phyloP scores from a whole-genome alignment of 2,888 invertebrate species.

The Caenorhabditis sinica region DNA sequence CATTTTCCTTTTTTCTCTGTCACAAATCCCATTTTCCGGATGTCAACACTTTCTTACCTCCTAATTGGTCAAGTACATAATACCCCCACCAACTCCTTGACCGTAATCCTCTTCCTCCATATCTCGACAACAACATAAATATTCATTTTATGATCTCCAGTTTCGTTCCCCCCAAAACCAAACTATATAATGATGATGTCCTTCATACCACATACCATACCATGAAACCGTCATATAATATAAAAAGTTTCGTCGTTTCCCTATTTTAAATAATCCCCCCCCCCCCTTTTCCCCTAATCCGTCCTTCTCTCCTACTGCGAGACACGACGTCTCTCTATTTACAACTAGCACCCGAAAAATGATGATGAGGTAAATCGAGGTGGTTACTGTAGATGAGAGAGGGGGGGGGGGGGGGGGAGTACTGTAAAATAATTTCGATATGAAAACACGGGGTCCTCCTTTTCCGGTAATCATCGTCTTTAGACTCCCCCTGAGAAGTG shows the following conservation, averaged over 20 bases:
- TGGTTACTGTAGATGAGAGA: background rate
- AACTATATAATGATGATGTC: slow-evolving; percentile 11
- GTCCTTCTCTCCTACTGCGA: background rate
- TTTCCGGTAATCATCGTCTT: slow-evolving; percentile 36
- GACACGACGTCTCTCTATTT: too few relatives aligned
- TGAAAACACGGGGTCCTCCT: slow-evolving; percentile 18
- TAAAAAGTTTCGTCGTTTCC: background rate
- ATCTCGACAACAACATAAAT: background rate
- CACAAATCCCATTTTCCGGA: too few relatives aligned
- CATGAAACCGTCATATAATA: slow-evolving; percentile 8
- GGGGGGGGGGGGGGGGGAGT: slow-evolving; percentile 6
- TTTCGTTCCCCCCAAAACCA: background rate
- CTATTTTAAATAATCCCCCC: slow-evolving; percentile 32
- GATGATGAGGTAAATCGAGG: slow-evolving; percentile 42
- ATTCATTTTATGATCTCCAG: background rate
- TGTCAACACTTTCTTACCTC: too few relatives aligned
- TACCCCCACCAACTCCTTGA: background rate
- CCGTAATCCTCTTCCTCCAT: background rate
- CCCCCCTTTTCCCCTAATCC: slow-evolving; percentile 22
- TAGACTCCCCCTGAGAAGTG: background rate
- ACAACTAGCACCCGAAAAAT: slow-evolving; percentile 19
- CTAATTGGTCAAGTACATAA: background rate
- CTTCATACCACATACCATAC: background rate
- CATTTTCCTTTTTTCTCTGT: too few relatives aligned
- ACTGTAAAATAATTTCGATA: slow-evolving; percentile 36